Base-by-base conservation (phyloP, 2,888 invertebrate genomes). In the Yponomeuta cagnagella region DNA sequence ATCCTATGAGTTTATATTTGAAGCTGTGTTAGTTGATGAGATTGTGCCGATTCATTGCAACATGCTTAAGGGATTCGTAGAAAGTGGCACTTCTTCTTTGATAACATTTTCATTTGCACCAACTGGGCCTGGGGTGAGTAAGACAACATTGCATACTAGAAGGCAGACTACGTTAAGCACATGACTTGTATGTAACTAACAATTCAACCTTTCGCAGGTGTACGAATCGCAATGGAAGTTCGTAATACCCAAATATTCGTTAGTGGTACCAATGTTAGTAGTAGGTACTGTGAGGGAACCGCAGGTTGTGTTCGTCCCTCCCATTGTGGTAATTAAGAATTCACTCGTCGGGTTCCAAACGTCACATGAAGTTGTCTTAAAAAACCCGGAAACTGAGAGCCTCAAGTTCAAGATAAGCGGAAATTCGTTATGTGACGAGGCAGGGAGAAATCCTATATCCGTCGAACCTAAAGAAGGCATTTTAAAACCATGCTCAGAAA, bases 141-240 rank as follows among this genome's bases (percentile, higher is more conserved):
- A 43, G 43, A 43, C 1, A 43, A 43, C 43, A 8, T 43, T 43
- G 8, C 43, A 3, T 43, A 43, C 43, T 8, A 8, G 8, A 8
- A 43, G 43, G 43, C 43, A 43, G 43, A 43, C 43, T 43, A 43
- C 43, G 8, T 43, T 43, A 43, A 9, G 43, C 9, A 8, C 8
- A 15, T 58, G 37, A 0, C 1, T n/a, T 68, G 33, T 58, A 71
- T 58, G 15, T n/a, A 30, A 31, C 33, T 12, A 30, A 68, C 23
- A 6, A 15, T 58, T 58, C 2, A 58, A 58, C 66, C 2, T 73
- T 12, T 75, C 75, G 71, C 73, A 91, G 80, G 85, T 92, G 3
- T 94, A 94, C 73, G 95, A 96, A 83, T 94, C 94, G 0, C 93
- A 94, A 78, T 95, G 95, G 94, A 92, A 89, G 75, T 95, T 96